Base-by-base conservation (phyloP, 2,797 vertebrate species). In the Rhinophrynus dorsalis region DNA sequence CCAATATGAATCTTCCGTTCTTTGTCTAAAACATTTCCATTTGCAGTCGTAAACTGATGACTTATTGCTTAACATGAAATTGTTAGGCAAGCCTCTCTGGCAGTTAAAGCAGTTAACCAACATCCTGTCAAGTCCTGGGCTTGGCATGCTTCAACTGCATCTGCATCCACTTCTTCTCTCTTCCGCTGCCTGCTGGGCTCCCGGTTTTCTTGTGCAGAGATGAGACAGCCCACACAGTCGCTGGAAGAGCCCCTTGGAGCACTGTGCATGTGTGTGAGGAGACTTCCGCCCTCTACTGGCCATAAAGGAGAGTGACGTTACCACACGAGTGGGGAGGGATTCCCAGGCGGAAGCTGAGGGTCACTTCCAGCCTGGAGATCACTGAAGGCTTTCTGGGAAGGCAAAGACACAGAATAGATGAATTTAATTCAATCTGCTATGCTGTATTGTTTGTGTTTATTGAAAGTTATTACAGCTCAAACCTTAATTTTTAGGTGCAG, bases 291-390 rank as follows among this genome's bases (percentile, higher is more conserved):
- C 11, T 37, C 11, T 37, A 12, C 13, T 37, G 2, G 30, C 50
- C 6, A 0, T 48, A 0, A 27, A 30, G 27, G 40, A 18, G 6
- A 59, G 33, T 44, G 47, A 45, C 0, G 17, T 93, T 94, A 99
- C 97, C 96, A 99, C 81, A 93, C 93, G 18, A 94, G 89, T 7
- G 96, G 95, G 0, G 95, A 96, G 15, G 91, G 88, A 82, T 95
- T 88, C 74, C 93, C 85, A 3, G 94, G 94, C 76, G 92, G 95
- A 73, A 90, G 89, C 18, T 91, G 90, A 81, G 91, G 90, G 58
- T 96, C 94, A 0, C 91, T 83, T n/a, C n/a, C n/a, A 1, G 84
- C 85, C 83, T 95, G 94, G 70, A 93, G 92, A 1, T 98, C 96
- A 0, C 78, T 87, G 64, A 98, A 92, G 0, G 96, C 96, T 81